A percentile compares a stretch with the other conserved stretches of the same genome.
phyloP scores from a whole-genome alignment of 1,140 invertebrate species.

The Forficula auricularia region DNA sequence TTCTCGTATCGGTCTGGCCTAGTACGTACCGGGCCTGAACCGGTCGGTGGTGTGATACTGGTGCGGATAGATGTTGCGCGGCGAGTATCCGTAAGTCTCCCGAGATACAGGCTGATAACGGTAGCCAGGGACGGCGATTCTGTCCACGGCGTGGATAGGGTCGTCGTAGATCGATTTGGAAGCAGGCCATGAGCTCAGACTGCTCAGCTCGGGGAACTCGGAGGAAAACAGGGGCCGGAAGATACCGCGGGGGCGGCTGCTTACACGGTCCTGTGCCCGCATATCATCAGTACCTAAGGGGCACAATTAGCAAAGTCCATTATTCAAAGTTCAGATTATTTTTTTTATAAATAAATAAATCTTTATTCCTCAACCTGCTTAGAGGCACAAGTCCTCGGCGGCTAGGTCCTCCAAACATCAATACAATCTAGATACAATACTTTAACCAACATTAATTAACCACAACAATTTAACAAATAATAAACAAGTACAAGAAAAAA shows the following conservation, averaged over 20 bases:
- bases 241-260: slow-evolving; percentile 44
- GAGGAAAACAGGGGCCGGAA: slow-evolving; percentile 34
- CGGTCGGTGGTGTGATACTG: slow-evolving; percentile 59
- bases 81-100: slow-evolving; percentile 72
- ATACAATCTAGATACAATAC: too few species aligned
- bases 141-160: slow-evolving; percentile 54
- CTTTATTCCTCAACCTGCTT: too few species aligned
- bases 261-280: slow-evolving; percentile 48
- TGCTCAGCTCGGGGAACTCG: slow-evolving; percentile 40
- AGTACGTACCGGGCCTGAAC: slow-evolving; percentile 69
- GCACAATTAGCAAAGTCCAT: slow-evolving; percentile 9
- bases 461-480: too few species aligned
- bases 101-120: slow-evolving; percentile 73
- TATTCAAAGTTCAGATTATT: background rate
- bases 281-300: slow-evolving; percentile 74
- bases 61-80: slow-evolving; percentile 66
- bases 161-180: slow-evolving; percentile 72
- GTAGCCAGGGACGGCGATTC: slow-evolving; percentile 69
- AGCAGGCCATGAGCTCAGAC: slow-evolving; percentile 47
- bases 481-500: too few species aligned
- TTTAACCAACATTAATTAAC: too few species aligned
- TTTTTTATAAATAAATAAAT: slow-evolving; percentile 9
- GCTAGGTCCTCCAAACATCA: too few species aligned
- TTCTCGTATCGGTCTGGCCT: background rate
- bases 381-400: too few species aligned